phyloP scores from a whole-genome alignment of 2,888 invertebrate species.

The Stictocephala bisonia region DNA sequence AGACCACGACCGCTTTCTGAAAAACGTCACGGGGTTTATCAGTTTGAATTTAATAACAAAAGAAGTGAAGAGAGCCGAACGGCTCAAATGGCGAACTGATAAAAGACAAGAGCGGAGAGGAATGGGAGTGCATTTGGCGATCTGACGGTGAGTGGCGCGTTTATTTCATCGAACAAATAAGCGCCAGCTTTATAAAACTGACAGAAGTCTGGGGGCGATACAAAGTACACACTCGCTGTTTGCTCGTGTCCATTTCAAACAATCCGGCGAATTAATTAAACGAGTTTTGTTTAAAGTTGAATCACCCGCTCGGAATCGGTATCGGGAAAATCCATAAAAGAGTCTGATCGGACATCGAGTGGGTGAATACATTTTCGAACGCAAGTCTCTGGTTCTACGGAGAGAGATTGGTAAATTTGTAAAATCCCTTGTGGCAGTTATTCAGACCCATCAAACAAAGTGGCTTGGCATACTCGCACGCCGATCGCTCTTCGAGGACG shows the following conservation, averaged over 20 bases:
- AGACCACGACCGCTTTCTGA: constrained; percentile 27
- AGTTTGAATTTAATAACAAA: constrained; percentile 35
- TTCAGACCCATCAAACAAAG: constrained; percentile 28
- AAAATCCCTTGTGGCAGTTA: constrained; percentile 35
- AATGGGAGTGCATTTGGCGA: constrained; percentile 31
- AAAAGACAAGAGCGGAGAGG: constrained; percentile 35
- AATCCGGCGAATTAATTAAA: constrained; percentile 48
- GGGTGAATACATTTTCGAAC: neutral
- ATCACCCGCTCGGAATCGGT: constrained; percentile 40
- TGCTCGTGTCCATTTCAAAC: constrained; percentile 45
- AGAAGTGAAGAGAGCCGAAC: constrained; percentile 15
- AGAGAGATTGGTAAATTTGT: constrained; percentile 30
- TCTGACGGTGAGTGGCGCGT: no score
- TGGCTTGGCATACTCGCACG: constrained; percentile 10
- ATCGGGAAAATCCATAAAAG: constrained; percentile 43
- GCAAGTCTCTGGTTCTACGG: constrained; percentile 2
- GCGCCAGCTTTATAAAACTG: constrained; percentile 43
- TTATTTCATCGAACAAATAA: constrained; percentile 33
- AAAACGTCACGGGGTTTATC: constrained; percentile 37
- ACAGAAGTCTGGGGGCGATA: constrained; percentile 36
- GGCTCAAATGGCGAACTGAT: constrained; percentile 22
- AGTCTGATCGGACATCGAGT: constrained; percentile 18
- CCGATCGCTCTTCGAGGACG: constrained; percentile 43
- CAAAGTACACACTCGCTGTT: constrained; percentile 41
- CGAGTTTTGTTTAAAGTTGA: constrained; percentile 48